Percentiles rank a stretch among this genome's conserved stretches.
phyloP scores from a whole-genome alignment of 2,113 vertebrate species.

The Nycticryphes semicollaris region DNA sequence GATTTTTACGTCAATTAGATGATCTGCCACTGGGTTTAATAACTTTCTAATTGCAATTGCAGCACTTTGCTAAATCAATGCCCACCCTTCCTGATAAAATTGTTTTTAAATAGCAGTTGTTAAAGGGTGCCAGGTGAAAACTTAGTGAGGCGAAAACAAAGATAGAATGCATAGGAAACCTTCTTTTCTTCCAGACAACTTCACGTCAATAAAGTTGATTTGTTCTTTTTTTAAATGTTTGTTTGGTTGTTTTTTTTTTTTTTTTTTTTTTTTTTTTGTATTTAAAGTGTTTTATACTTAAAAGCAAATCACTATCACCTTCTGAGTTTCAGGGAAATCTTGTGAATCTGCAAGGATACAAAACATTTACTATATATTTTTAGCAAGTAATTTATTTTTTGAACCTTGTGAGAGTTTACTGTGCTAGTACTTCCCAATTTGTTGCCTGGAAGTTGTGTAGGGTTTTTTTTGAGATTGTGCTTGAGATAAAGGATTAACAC shows the following conservation, averaged over 20 bases:
- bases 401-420: neutral
- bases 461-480: neutral
- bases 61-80: slow-evolving; percentile 18
- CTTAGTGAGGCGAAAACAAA: neutral
- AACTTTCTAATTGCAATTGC: slow-evolving; percentile 5
- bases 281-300: neutral
- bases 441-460: neutral
- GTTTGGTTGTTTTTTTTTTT: neutral
- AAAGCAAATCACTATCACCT: neutral
- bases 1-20: neutral
- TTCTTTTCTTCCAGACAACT: neutral
- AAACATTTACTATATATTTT: neutral
- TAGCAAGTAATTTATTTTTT: neutral
- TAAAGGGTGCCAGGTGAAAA: slow-evolving; percentile 4
- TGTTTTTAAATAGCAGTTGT: slow-evolving; percentile 9
- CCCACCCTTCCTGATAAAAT: neutral
- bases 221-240: neutral
- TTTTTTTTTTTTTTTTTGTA: neutral
- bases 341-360: neutral
- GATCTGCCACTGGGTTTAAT: neutral
- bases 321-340: neutral
- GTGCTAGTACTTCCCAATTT: neutral
- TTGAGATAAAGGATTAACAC: neutral
- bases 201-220: neutral
- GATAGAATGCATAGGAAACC: neutral